Conservation (phyloP, 2,113 vertebrate species). For the Microtus oregoni region DNA sequence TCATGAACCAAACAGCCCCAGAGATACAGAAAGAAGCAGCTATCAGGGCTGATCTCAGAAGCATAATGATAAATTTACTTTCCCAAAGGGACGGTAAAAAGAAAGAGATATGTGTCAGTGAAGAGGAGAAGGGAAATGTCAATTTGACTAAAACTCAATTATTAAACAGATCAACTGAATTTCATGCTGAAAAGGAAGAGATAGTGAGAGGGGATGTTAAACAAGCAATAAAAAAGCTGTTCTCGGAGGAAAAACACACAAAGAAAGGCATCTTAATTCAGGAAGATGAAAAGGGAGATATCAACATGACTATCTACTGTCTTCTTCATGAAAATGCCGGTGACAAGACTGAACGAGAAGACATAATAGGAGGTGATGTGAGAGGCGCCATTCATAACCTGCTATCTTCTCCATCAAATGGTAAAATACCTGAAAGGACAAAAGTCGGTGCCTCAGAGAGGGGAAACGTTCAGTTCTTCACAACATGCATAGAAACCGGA, state of each 20-base stretch:
- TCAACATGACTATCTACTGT: slow-evolving; percentile 95
- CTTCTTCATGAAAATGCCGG: slow-evolving; percentile 91
- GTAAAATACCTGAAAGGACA: slow-evolving; percentile 85
- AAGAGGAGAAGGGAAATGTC: slow-evolving; percentile 93
- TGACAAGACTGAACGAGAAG: slow-evolving; percentile 85
- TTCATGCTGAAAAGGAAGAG: slow-evolving; percentile 90
- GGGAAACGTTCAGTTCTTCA: slow-evolving; percentile 95
- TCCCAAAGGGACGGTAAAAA: slow-evolving; percentile 86
- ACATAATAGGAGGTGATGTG: slow-evolving; percentile 91
- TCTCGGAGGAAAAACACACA: slow-evolving; percentile 84
- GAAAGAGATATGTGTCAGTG: slow-evolving; percentile 88
- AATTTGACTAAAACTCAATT: slow-evolving; percentile 90
- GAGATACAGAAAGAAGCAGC: slow-evolving; percentile 94
- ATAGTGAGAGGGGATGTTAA: slow-evolving; percentile 92
- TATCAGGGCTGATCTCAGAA: slow-evolving; percentile 91
- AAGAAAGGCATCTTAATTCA: slow-evolving; percentile 95
- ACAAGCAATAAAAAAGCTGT: slow-evolving; percentile 91
- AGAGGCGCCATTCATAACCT: slow-evolving; percentile 89
- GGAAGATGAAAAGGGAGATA: slow-evolving; percentile 94
- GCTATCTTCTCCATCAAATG: slow-evolving; percentile 86
- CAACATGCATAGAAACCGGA: slow-evolving; percentile 95
- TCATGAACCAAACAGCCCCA: slow-evolving; percentile 92
- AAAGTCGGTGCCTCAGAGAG: slow-evolving; percentile 91
- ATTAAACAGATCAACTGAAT: slow-evolving; percentile 88
- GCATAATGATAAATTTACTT: slow-evolving; percentile 93